Base-by-base conservation (phyloP, 2,797 vertebrate genomes). In the Melanotaenia boesemani region DNA sequence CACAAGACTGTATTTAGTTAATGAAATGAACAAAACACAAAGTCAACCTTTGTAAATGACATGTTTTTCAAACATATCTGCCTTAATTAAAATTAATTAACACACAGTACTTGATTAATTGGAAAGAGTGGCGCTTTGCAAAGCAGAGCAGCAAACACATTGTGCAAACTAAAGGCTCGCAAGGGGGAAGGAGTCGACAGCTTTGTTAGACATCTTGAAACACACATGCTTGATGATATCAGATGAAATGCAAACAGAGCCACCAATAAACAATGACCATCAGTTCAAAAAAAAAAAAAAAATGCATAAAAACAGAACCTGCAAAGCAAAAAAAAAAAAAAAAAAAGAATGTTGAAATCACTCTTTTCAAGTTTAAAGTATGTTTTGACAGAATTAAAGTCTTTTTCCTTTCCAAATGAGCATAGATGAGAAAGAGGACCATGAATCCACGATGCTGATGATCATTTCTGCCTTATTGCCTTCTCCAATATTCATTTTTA, bases 21-120 rank as follows among this genome's bases (percentile, higher is more conserved):
- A 81, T 80, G 48, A 57, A 70, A 86, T 70, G 57, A 79, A 81
- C 64, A 70, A 80, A 79, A 71, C 59, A 48, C 65, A 75, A n/a
- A 68, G 34, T 70, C 66, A 71, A 63, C 59, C 50, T 56, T 22
- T 55, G 62, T 39, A 68, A 46, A 46, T 60, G 36, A 64, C 67
- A 68, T 12, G 26, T 63, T 41, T 67, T 71, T 63, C n/a, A 64
- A 76, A 78, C 56, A 62, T 55, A 63, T 72, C 66, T 65, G 32
- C 58, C 28, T 2, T 80, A 72, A 84, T 82, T 75, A 76, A 24
- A 79, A 67, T 60, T 34, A 83, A 81, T 78, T 66, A 81, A 34
- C 11, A 30, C 41, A 24, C 9, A 58, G 50, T 44, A 24, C 62
- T 83, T 82, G 41, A 83, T 77, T 78, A 77, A 71, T 37, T 79